These are phyloP conservation scores for Gallinago solitaria DNA, from an alignment of 2,797 vertebrate genomes.

Conservation along the genomic window DNA sequence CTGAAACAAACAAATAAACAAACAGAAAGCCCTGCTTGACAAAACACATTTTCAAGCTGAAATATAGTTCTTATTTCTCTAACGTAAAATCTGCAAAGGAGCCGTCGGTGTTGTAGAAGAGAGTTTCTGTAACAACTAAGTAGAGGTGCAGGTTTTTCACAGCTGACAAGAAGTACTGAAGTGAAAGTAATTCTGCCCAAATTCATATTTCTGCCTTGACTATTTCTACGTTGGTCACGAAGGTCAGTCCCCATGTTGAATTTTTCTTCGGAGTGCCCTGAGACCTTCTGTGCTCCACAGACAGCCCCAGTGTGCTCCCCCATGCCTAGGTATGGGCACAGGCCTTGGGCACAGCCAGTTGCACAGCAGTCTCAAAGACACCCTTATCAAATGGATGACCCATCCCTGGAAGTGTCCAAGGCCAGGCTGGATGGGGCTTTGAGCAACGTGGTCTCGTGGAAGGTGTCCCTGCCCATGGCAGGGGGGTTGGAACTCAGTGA, in stretches of 20 bases:
- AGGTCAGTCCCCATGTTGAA: background rate
- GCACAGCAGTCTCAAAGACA: background rate
- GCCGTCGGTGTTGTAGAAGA: fast-evolving
- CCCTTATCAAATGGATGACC: background rate
- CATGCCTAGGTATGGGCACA: fast-evolving
- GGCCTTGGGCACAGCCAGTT: background rate
- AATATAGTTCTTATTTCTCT: background rate
- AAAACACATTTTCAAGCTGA: background rate
- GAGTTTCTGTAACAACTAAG: background rate
- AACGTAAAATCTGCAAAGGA: background rate
- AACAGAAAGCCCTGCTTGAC: background rate
- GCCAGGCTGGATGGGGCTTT: too few species aligned
- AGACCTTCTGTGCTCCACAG: background rate
- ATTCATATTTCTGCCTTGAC: background rate
- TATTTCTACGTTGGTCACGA: background rate
- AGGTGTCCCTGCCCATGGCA: too few species aligned
- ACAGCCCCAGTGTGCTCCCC: background rate
- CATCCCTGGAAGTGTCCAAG: too few species aligned
- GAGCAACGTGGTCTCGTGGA: too few species aligned
- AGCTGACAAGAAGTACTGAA: background rate
- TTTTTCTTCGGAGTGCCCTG: background rate
- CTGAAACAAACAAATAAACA: background rate
- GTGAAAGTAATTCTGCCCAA: background rate
- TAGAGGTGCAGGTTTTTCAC: background rate
- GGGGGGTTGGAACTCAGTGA: too few species aligned